Evolutionary conservation across 2,888 invertebrate species (phyloP).

Genomic region (Platycheirus albimanus): DNA sequence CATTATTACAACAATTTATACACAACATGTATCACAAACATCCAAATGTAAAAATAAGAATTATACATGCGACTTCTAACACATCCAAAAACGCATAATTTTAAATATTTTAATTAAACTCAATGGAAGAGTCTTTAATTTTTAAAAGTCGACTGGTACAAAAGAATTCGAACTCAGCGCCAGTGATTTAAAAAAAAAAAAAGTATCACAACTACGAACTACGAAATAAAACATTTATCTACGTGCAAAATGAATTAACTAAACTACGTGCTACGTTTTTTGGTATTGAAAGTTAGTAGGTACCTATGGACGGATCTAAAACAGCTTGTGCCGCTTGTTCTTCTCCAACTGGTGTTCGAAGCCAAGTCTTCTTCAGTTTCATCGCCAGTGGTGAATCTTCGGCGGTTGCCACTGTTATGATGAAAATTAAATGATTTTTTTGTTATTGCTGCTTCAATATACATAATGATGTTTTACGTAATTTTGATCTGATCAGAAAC

Average conservation of each 20-base stretch:
- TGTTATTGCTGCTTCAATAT: slow-evolving; percentile 44
- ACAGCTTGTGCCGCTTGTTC: slow-evolving; percentile 88
- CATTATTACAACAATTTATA: too few species aligned
- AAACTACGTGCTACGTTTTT: slow-evolving; percentile 54
- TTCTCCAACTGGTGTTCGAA: slow-evolving; percentile 88
- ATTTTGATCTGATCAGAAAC: background rate
- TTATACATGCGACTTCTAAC: too few species aligned
- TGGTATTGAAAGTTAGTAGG: slow-evolving; percentile 76
- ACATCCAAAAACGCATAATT: too few species aligned
- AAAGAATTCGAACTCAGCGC: too few species aligned
- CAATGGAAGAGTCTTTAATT: too few species aligned
- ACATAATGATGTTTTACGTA: slow-evolving; percentile 4
- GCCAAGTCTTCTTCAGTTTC: slow-evolving; percentile 89
- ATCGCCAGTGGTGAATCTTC: slow-evolving; percentile 87
- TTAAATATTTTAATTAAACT: too few species aligned
- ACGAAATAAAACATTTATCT: slow-evolving; percentile 33
- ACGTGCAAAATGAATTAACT: slow-evolving; percentile 53
- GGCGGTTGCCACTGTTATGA: slow-evolving; percentile 86
- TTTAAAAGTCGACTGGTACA: too few species aligned
- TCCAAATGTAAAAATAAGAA: too few species aligned
- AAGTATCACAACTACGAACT: slow-evolving; percentile 8
- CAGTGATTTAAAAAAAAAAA: too few species aligned
- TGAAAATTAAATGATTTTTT: slow-evolving; percentile 59
- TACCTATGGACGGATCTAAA: slow-evolving; percentile 87
- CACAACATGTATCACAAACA: too few species aligned